Conservation (phyloP, 2,797 vertebrate genomes). For the Pseudochromis fuscus region DNA sequence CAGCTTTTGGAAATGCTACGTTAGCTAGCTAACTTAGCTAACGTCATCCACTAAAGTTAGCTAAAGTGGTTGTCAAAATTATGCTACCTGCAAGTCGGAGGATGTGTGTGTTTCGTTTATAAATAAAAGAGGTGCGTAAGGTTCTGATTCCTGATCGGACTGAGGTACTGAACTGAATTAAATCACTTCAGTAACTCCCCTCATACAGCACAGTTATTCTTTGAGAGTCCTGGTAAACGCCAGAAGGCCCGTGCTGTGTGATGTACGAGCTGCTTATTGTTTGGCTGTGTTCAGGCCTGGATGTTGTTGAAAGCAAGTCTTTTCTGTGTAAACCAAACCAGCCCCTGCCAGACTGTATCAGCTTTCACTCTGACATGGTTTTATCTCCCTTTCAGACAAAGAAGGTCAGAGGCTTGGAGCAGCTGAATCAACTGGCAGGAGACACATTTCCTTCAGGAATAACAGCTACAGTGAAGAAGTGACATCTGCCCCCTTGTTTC, state of each 20-base stretch:
- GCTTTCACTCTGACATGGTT: constrained; percentile 17
- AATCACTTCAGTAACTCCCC: neutral
- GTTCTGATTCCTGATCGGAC: neutral
- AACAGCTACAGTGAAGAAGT: neutral
- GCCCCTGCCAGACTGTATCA: constrained; percentile 24
- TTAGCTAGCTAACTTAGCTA: constrained; percentile 55
- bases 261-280: constrained; percentile 45
- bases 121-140: neutral
- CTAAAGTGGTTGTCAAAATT: constrained; percentile 40
- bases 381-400: constrained; percentile 13
- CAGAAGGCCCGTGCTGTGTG: constrained; percentile 62
- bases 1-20: constrained; percentile 17
- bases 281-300: neutral
- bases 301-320: constrained; percentile 15
- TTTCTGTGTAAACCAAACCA: constrained; percentile 4
- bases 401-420: constrained; percentile 31
- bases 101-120: neutral
- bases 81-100: constrained; percentile 15
- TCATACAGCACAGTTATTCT: neutral
- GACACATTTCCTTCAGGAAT: constrained; percentile 1
- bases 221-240: constrained; percentile 52
- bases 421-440: constrained; percentile 17
- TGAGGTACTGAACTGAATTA: neutral
- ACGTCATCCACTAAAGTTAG: constrained; percentile 56
- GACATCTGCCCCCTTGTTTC: neutral